Conservation (phyloP, 2,113 vertebrate genomes). For the Notarius quadriscutis region DNA sequence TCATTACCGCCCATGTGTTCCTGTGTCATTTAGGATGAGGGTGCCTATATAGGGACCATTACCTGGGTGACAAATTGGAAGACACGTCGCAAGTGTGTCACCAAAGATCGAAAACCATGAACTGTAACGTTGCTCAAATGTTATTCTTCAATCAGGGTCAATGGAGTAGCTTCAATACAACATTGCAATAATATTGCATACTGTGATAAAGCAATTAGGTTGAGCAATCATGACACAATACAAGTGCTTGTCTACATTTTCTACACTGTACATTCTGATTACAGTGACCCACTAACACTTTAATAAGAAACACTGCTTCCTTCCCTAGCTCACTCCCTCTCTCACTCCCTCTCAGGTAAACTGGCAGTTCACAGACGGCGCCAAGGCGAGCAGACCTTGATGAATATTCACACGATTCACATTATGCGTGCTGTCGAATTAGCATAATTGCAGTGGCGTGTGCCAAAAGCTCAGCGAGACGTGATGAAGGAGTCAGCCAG, state of each 20-base stretch:
- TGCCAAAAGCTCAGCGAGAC: conserved; percentile 45
- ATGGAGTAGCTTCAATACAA: background rate
- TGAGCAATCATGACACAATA: too few species aligned
- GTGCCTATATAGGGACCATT: background rate
- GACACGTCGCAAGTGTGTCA: background rate
- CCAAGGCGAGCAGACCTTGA: conserved; percentile 35
- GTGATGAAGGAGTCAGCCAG: conserved; percentile 33
- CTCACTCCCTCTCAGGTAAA: conserved; percentile 32
- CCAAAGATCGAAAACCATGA: background rate
- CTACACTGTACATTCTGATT: background rate
- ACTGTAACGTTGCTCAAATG: background rate
- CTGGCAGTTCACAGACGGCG: conserved; percentile 33
- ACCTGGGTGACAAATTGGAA: background rate
- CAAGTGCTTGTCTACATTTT: background rate
- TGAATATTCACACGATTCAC: conserved; percentile 48
- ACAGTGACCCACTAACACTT: conserved; percentile 25
- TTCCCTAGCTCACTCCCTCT: background rate
- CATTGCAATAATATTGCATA: background rate
- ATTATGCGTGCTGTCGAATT: conserved; percentile 44
- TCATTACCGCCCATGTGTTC: background rate
- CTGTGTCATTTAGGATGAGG: background rate
- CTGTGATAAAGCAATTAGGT: background rate
- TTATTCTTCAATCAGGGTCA: background rate
- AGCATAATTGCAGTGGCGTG: conserved; percentile 46
- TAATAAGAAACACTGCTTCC: background rate